Conservation (phyloP, 2,113 vertebrate genomes). For the Dasyprocta punctata region DNA sequence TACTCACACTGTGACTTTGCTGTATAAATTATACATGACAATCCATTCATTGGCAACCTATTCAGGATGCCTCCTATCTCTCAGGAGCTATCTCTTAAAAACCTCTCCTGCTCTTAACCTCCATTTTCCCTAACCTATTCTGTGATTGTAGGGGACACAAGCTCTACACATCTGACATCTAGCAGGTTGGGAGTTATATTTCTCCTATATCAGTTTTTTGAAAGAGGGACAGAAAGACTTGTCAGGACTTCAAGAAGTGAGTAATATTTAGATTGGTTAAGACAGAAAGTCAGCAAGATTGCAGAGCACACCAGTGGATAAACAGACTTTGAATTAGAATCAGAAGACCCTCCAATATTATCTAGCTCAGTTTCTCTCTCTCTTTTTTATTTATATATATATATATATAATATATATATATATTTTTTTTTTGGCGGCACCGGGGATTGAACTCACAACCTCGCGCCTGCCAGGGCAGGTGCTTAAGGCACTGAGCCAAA, state of each 20-base stretch:
- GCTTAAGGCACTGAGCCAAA: no score
- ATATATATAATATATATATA: no score
- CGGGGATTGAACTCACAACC: no score
- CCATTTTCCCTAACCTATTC: neutral
- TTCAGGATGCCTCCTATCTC: neutral
- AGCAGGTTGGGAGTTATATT: neutral
- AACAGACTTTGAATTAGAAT: slow-evolving; percentile 3
- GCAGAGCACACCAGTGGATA: neutral
- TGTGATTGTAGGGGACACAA: neutral
- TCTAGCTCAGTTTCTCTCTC: neutral
- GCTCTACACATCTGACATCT: neutral
- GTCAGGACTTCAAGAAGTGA: slow-evolving; percentile 8
- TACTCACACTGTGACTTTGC: neutral
- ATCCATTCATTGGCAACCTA: neutral
- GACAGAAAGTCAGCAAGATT: slow-evolving; percentile 30
- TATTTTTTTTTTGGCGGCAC: no score
- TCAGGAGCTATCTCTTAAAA: neutral
- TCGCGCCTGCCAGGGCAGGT: no score
- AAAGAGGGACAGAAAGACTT: neutral
- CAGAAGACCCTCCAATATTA: neutral
- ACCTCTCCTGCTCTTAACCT: neutral
- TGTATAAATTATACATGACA: neutral
- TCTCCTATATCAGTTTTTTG: neutral
- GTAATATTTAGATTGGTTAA: slow-evolving; percentile 32
- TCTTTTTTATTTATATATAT: no score